These are phyloP conservation scores for Oryzias sinensis DNA, from an alignment of 2,797 vertebrate species.

Conservation along the genomic window DNA sequence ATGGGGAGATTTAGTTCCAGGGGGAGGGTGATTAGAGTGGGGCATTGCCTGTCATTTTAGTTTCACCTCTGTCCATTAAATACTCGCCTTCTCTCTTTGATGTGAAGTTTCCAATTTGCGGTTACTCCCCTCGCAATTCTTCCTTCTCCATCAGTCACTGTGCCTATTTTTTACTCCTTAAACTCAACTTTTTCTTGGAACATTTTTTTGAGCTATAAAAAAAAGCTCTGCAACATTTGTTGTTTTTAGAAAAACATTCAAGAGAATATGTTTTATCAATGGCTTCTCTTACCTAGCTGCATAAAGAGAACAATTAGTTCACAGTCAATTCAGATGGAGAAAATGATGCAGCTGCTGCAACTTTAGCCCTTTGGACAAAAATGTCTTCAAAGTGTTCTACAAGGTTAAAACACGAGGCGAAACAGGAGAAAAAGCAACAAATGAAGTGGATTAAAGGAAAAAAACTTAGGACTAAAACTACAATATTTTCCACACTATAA, in stretches of 20 bases:
- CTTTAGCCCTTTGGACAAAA: too few species aligned
- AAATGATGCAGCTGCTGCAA: too few species aligned
- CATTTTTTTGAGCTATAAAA: neutral
- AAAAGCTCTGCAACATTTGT: neutral
- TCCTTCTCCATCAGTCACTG: neutral
- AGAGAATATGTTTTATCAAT: conserved; percentile 10
- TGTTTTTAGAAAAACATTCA: conserved; percentile 1
- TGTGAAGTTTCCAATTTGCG: conserved; percentile 13
- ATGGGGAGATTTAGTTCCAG: conserved; percentile 64
- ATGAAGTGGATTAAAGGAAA: too few species aligned
- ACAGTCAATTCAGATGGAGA: conserved; percentile 64
- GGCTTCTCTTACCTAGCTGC: conserved; percentile 44
- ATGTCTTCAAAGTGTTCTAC: too few species aligned
- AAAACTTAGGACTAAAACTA: too few species aligned
- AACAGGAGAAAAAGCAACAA: too few species aligned
- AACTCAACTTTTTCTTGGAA: neutral
- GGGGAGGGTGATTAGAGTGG: conserved; percentile 54
- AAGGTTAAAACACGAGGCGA: too few species aligned
- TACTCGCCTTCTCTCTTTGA: conserved; percentile 24
- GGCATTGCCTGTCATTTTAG: conserved; percentile 65
- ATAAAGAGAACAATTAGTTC: conserved; percentile 60
- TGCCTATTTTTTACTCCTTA: neutral
- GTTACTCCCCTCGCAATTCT: conserved; percentile 2
- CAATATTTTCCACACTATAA: too few species aligned
- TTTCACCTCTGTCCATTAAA: conserved; percentile 58